phyloP scores from a whole-genome alignment of 2,888 invertebrate genomes.

The Trichacis sp. region DNA sequence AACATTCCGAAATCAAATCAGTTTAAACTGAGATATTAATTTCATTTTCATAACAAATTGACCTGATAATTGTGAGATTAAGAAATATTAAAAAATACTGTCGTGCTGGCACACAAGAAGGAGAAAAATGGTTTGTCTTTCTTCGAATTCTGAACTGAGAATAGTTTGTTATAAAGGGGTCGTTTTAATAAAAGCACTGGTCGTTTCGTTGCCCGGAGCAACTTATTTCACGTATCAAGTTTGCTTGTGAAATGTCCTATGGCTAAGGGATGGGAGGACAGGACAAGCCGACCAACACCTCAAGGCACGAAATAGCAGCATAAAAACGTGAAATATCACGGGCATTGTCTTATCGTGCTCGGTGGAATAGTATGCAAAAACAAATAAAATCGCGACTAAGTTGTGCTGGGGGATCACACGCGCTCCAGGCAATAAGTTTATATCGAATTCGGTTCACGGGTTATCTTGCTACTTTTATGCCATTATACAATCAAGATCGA shows the following conservation, averaged over 20 bases:
- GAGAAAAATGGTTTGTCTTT: constrained; percentile 4
- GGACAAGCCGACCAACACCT: constrained; percentile 61
- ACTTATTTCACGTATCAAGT: constrained; percentile 64
- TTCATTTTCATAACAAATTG: too few species aligned
- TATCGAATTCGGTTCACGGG: constrained; percentile 22
- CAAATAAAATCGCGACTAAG: constrained; percentile 63
- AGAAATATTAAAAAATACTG: constrained; percentile 2
- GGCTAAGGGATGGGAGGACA: constrained; percentile 43
- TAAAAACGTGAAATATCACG: constrained; percentile 65
- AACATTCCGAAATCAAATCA: too few species aligned
- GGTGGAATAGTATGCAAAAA: constrained; percentile 60
- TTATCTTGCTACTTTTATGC: constrained; percentile 9
- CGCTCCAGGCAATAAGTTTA: constrained; percentile 51
- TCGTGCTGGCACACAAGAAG: constrained; percentile 9
- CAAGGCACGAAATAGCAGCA: constrained; percentile 60
- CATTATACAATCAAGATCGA: constrained; percentile 18
- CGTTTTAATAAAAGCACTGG: constrained; percentile 47
- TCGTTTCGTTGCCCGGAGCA: constrained; percentile 53
- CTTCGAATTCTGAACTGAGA: constrained; percentile 2
- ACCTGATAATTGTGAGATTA: background rate
- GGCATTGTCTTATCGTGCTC: constrained; percentile 62
- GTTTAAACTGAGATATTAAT: too few species aligned
- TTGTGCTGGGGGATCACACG: constrained; percentile 58
- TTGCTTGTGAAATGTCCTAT: constrained; percentile 55
- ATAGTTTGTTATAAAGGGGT: constrained; percentile 5